Evolutionary conservation across 2,888 invertebrate genomes (phyloP).

Genomic region (Melanchra persicariae): DNA sequence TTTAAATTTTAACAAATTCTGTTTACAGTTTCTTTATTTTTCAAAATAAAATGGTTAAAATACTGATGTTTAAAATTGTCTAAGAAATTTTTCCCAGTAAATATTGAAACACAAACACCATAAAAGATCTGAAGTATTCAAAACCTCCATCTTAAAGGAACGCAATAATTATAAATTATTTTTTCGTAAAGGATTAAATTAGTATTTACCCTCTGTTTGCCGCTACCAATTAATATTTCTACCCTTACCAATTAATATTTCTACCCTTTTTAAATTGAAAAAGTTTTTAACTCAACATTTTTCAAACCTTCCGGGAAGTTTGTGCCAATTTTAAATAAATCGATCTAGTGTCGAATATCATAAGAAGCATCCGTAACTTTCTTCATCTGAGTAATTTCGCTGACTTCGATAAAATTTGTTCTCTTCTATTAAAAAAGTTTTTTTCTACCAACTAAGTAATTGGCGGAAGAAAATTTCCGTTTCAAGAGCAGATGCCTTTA

Average conservation of each 20-base stretch:
- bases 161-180: constrained; percentile 13
- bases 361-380: constrained; percentile 67
- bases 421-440: constrained; percentile 76
- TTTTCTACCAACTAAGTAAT: constrained; percentile 71
- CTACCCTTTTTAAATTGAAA: constrained; percentile 39
- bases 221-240: constrained; percentile 27
- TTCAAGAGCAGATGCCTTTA: constrained; percentile 73
- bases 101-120: not conserved
- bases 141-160: constrained; percentile 20
- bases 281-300: constrained; percentile 35
- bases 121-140: not conserved
- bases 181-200: constrained; percentile 5
- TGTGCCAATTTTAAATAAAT: constrained; percentile 52
- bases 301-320: constrained; percentile 33
- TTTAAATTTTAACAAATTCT: no score
- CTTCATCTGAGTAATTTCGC: constrained; percentile 70
- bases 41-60: no score
- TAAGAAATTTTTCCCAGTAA: not conserved
- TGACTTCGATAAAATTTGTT: constrained; percentile 70
- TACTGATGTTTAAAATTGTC: not conserved
- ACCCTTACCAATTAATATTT: constrained; percentile 33
- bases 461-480: constrained; percentile 69
- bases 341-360: constrained; percentile 64
- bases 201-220: constrained; percentile 13
- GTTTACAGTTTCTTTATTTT: no score